Conservation (phyloP, 2,888 invertebrate genomes). For the Archaeoteleia sp. region DNA sequence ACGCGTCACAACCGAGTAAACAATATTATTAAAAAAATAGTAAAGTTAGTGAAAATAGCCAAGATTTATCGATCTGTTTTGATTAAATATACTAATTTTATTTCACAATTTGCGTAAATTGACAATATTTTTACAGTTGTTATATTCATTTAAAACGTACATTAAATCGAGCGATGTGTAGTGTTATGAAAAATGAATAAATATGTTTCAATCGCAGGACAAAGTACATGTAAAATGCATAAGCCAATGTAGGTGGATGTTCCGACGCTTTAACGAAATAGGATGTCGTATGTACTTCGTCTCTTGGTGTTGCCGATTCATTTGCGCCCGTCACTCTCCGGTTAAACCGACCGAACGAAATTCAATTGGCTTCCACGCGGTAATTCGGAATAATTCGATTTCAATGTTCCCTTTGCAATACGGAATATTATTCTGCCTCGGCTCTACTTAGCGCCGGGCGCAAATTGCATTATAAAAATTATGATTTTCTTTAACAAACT, state of each 20-base stretch:
- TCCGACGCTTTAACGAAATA: constrained; percentile 34
- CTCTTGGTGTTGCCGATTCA: constrained; percentile 43
- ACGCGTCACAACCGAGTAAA: too few species aligned
- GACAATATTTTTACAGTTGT: too few species aligned
- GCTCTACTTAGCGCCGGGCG: constrained; percentile 16
- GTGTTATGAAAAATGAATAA: constrained; percentile 2
- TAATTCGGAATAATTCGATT: constrained; percentile 51
- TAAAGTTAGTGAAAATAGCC: too few species aligned
- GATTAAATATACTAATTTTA: too few species aligned
- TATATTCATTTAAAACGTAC: too few species aligned
- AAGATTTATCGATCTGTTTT: too few species aligned
- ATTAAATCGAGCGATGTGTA: too few species aligned
- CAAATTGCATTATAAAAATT: constrained; percentile 30
- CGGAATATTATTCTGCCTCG: constrained; percentile 36
- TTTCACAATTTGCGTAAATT: too few species aligned
- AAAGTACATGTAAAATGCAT: constrained; percentile 28
- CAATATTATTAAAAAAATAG: too few species aligned
- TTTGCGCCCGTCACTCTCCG: constrained; percentile 46
- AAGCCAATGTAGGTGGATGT: constrained; percentile 20
- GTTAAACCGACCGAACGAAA: constrained; percentile 46
- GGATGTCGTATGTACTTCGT: constrained; percentile 18
- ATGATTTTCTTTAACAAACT: constrained; percentile 11
- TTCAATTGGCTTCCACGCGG: constrained; percentile 41
- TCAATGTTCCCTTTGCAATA: constrained; percentile 12
- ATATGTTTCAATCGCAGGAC: constrained; percentile 16